phyloP scores from a whole-genome alignment of 2,113 vertebrate genomes.

The Stictonetta naevosa region DNA sequence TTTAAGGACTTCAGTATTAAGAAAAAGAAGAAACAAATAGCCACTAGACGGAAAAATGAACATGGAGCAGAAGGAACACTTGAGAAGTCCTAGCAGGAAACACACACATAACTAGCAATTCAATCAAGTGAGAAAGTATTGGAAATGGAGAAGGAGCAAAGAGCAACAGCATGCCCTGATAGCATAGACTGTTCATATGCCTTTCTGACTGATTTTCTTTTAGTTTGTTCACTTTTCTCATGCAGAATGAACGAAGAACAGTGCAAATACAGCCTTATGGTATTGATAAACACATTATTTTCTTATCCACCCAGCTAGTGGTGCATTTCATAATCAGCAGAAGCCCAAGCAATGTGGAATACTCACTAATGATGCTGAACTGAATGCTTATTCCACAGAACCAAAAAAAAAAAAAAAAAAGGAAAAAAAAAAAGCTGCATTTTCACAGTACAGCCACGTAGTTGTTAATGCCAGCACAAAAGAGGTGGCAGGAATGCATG shows the following conservation, averaged over 20 bases:
- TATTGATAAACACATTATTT: background rate
- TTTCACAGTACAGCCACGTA: background rate
- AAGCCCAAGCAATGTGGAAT: background rate
- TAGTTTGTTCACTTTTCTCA: background rate
- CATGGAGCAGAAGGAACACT: background rate
- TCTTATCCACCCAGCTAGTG: background rate
- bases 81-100: background rate
- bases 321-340: background rate
- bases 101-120: background rate
- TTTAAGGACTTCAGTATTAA: background rate
- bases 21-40: background rate
- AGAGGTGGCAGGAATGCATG: background rate
- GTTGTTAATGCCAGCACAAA: conserved; percentile 19
- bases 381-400: background rate
- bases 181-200: background rate
- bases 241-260: background rate
- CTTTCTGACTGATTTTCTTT: background rate
- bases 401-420: background rate
- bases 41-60: background rate
- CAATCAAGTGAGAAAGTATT: background rate
- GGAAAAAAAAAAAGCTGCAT: background rate
- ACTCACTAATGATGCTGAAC: background rate
- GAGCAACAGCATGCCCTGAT: background rate
- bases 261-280: background rate
- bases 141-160: background rate